phyloP scores from a whole-genome alignment of 2,888 invertebrate genomes.

The Rhamnusium bicolor region DNA sequence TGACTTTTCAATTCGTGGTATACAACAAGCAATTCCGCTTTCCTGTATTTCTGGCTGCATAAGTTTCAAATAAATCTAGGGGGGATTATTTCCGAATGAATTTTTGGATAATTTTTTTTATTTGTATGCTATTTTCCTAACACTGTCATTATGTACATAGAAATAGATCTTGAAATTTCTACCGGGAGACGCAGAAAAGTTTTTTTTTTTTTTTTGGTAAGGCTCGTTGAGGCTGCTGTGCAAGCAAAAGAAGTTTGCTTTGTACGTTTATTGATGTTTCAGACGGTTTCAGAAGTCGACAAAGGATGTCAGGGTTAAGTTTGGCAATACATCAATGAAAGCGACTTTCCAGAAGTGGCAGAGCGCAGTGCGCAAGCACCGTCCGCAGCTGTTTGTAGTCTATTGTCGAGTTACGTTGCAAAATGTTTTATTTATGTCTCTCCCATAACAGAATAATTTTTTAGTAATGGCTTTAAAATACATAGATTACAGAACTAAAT shows the following conservation, averaged over 20 bases:
- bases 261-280: not conserved
- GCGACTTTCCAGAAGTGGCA: slow-evolving; percentile 30
- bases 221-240: not conserved
- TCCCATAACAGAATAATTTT: slow-evolving; percentile 35
- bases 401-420: slow-evolving; percentile 24
- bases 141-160: too few relatives aligned
- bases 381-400: slow-evolving; percentile 30
- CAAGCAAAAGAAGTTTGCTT: not conserved
- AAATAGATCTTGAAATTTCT: too few relatives aligned
- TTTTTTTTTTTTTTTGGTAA: not conserved
- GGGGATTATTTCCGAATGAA: not conserved
- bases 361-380: slow-evolving; percentile 23
- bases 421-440: slow-evolving; percentile 24
- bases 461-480: slow-evolving; percentile 43
- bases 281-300: slow-evolving; percentile 5
- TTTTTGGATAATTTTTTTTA: not conserved
- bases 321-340: slow-evolving; percentile 38
- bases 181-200: not conserved
- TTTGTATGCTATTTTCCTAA: too few relatives aligned
- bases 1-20: not conserved
- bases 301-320: slow-evolving; percentile 32
- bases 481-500: slow-evolving; percentile 28
- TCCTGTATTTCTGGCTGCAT: slow-evolving; percentile 6
- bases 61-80: not conserved
- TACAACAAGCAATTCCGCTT: not conserved